A percentile compares a stretch with the other conserved stretches of the same genome.
phyloP scores from a whole-genome alignment of 2,888 invertebrate genomes.

The Drosophila siamana region DNA sequence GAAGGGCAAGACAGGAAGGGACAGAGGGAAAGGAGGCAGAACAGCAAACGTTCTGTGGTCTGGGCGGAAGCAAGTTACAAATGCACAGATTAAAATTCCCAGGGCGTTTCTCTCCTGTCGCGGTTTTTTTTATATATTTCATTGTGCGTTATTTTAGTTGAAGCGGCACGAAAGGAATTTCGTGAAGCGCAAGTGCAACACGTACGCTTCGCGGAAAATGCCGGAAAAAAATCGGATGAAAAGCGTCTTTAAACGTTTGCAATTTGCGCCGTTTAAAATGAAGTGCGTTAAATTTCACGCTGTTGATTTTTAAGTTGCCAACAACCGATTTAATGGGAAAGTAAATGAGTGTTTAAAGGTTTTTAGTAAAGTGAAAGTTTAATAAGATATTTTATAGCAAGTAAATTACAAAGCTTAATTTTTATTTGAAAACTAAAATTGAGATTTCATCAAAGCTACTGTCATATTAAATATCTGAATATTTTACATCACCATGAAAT shows the following conservation, averaged over 20 bases:
- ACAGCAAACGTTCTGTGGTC: constrained; percentile 29
- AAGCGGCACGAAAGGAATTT: constrained; percentile 36
- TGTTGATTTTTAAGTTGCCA: neutral
- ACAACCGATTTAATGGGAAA: neutral
- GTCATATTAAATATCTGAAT: too few species aligned
- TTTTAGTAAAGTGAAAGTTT: neutral
- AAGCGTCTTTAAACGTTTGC: constrained; percentile 15
- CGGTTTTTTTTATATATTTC: constrained; percentile 26
- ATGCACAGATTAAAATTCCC: constrained; percentile 70
- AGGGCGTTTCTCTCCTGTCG: constrained; percentile 55
- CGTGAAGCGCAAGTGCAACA: constrained; percentile 57
- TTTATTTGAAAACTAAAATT: too few species aligned
- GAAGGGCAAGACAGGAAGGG: neutral
- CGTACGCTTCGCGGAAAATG: constrained; percentile 45
- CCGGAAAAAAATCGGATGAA: neutral
- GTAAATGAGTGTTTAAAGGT: neutral
- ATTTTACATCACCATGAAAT: too few species aligned
- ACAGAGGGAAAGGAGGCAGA: neutral
- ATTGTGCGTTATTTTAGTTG: constrained; percentile 41
- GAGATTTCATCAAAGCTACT: too few species aligned
- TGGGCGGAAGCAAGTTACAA: constrained; percentile 70
- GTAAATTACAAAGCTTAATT: too few species aligned
- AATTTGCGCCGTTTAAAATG: constrained; percentile 5
- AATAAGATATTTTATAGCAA: neutral
- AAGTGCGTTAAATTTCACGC: neutral